Evolutionary conservation across 2,113 vertebrate species (phyloP).

Genomic region (Lonchura striata): DNA sequence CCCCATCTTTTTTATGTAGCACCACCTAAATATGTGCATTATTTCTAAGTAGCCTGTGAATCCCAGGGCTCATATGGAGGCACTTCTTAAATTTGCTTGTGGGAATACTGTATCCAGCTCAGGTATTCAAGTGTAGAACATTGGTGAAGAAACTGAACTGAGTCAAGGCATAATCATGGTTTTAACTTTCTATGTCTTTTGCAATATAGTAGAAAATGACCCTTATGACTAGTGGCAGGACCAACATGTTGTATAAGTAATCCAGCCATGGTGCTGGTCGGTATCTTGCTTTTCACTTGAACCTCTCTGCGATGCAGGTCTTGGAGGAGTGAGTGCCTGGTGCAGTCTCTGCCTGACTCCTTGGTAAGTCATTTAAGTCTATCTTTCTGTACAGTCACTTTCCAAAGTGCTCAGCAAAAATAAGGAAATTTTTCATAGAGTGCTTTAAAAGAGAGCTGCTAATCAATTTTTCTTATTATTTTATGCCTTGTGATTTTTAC

Average conservation of each 20-base stretch:
- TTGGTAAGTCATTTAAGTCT: slow-evolving; percentile 54
- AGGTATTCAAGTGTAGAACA: slow-evolving; percentile 20
- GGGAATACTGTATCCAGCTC: slow-evolving; percentile 25
- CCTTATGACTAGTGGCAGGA: slow-evolving; percentile 55
- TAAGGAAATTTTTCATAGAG: slow-evolving; percentile 62
- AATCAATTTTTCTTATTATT: slow-evolving; percentile 94
- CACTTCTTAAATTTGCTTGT: slow-evolving; percentile 34
- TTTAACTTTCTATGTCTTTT: slow-evolving; percentile 42
- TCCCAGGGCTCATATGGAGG: slow-evolving; percentile 6
- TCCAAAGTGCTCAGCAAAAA: slow-evolving; percentile 53
- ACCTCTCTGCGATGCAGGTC: slow-evolving; percentile 30
- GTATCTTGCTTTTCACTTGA: slow-evolving; percentile 48
- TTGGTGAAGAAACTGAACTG: slow-evolving; percentile 39
- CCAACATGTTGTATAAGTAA: slow-evolving; percentile 41
- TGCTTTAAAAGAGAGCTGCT: slow-evolving; percentile 86
- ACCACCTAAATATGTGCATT: slow-evolving; percentile 33
- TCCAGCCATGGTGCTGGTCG: not conserved
- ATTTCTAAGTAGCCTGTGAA: slow-evolving; percentile 34
- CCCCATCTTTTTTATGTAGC: not conserved
- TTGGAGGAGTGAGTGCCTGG: slow-evolving; percentile 24
- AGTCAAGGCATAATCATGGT: slow-evolving; percentile 42
- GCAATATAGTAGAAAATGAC: slow-evolving; percentile 57
- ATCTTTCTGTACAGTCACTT: slow-evolving; percentile 22
- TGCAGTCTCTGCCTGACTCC: slow-evolving; percentile 7
- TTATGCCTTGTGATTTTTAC: slow-evolving; percentile 90